Percentiles rank a stretch among this genome's conserved stretches.
Evolutionary conservation across 2,888 invertebrate species (phyloP).

Genomic region (Lasioglossum malachurum): DNA sequence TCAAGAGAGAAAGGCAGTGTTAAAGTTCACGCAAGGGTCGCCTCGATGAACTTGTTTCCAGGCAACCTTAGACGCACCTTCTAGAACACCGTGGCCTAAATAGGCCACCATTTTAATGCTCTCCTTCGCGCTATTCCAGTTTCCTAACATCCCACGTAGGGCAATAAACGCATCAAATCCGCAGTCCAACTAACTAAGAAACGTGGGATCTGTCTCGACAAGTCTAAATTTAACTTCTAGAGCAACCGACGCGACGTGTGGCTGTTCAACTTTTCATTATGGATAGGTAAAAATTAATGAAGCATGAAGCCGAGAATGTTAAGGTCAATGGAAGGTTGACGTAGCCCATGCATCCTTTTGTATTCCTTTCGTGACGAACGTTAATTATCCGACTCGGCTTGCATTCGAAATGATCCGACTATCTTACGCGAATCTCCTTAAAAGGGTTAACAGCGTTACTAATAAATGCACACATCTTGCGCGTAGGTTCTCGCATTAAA

Average conservation of each 20-base stretch:
- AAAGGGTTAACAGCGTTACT: background rate
- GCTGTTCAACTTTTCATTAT: background rate
- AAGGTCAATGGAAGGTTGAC: background rate
- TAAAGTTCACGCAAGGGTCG: constrained; percentile 57
- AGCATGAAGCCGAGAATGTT: background rate
- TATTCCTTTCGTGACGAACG: constrained; percentile 14
- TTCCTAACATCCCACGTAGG: background rate
- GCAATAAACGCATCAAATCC: too few species aligned
- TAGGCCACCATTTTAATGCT: background rate
- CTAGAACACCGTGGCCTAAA: constrained; percentile 16
- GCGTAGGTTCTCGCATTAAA: background rate
- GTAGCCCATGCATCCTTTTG: background rate
- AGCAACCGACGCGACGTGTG: too few species aligned
- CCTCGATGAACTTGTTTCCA: constrained; percentile 54
- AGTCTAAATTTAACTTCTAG: background rate
- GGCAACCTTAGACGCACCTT: constrained; percentile 23
- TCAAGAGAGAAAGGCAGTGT: constrained; percentile 49
- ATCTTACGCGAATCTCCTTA: background rate
- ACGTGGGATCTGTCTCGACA: too few species aligned
- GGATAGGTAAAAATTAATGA: background rate
- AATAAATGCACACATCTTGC: background rate
- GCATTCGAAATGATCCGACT: constrained; percentile 4
- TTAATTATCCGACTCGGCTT: background rate
- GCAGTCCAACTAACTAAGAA: too few species aligned
- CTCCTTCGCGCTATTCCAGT: background rate